phyloP scores from a whole-genome alignment of 2,888 invertebrate genomes.

The Scaptomyza cyrtandrae region DNA sequence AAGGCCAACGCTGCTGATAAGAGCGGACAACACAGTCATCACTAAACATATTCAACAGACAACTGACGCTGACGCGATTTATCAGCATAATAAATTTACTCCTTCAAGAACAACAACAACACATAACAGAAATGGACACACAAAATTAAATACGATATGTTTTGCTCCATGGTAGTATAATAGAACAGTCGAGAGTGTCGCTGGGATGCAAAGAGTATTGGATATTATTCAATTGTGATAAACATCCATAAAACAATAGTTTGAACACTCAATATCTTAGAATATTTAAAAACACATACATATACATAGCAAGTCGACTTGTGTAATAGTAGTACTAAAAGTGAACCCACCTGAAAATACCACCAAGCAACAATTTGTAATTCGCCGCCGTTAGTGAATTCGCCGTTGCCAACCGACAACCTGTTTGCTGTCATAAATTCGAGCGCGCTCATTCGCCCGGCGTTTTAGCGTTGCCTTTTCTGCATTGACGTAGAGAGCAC shows the following conservation, averaged over 20 bases:
- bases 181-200: constrained; percentile 40
- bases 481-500: constrained; percentile 56
- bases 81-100: constrained; percentile 39
- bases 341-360: constrained; percentile 53
- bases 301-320: constrained; percentile 19
- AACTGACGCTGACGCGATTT: constrained; percentile 23
- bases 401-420: constrained; percentile 67
- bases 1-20: constrained; percentile 60
- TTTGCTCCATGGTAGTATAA: constrained; percentile 56
- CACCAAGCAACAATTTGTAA: constrained; percentile 35
- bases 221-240: constrained; percentile 54
- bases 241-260: constrained; percentile 12
- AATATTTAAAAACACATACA: background rate
- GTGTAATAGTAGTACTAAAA: constrained; percentile 37
- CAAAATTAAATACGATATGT: constrained; percentile 50
- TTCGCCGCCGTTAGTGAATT: constrained; percentile 58
- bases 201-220: constrained; percentile 47
- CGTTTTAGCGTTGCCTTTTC: constrained; percentile 46
- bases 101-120: constrained; percentile 2
- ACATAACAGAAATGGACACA: background rate
- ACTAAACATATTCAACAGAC: constrained; percentile 26
- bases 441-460: constrained; percentile 52
- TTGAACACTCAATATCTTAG: constrained; percentile 17
- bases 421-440: constrained; percentile 71
- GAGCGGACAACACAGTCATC: constrained; percentile 35